These are phyloP conservation scores for Paraescarpia echinospica DNA, from an alignment of 1,140 invertebrate genomes.

Conservation along the genomic window DNA sequence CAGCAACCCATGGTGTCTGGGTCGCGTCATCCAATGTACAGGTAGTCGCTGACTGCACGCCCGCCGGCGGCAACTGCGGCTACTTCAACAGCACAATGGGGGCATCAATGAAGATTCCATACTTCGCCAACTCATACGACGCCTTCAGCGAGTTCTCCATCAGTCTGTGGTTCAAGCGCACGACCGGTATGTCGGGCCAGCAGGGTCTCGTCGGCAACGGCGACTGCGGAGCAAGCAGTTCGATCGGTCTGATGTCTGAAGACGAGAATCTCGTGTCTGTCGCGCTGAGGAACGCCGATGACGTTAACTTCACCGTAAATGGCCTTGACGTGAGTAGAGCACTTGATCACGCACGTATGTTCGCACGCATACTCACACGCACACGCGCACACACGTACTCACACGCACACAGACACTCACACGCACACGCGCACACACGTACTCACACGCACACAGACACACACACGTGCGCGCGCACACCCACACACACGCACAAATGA, in stretches of 20 bases:
- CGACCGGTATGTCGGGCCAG: not conserved
- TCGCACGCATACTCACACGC: not conserved
- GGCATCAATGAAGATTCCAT: not conserved
- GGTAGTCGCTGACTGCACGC: not conserved
- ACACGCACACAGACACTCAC: too few species aligned
- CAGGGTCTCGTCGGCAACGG: not conserved
- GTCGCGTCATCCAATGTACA: not conserved
- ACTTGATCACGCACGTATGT: too few species aligned
- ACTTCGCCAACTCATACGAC: not conserved
- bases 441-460: too few species aligned
- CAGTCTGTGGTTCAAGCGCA: not conserved
- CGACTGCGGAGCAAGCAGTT: not conserved
- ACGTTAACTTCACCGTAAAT: too few species aligned
- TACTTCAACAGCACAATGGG: not conserved
- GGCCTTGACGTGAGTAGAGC: too few species aligned
- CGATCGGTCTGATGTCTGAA: not conserved
- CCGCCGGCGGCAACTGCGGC: not conserved
- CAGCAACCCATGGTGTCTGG: not conserved
- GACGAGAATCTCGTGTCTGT: too few species aligned
- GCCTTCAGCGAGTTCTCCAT: not conserved
- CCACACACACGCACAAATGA: too few species aligned
- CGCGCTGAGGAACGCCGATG: too few species aligned
- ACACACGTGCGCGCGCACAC: too few species aligned
- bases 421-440: too few species aligned
- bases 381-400: slow-evolving; percentile 9